phyloP scores from a whole-genome alignment of 2,888 invertebrate genomes.

The Perizoma affinitatum region DNA sequence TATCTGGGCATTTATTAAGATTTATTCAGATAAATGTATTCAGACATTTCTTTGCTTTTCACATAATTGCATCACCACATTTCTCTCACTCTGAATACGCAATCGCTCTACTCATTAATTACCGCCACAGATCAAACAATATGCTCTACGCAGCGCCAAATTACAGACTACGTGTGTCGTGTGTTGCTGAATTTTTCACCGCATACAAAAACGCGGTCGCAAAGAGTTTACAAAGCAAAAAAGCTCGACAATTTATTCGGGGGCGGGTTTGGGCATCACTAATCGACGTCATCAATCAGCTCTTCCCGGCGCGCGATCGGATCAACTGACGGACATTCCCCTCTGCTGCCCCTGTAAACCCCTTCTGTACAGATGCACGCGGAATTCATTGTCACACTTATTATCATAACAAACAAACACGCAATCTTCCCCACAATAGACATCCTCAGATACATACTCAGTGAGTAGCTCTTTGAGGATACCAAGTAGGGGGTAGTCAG shows the following conservation, averaged over 20 bases:
- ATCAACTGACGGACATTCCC: constrained; percentile 73
- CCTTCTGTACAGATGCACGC: constrained; percentile 34
- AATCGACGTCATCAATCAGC: constrained; percentile 84
- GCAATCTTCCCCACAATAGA: too few relatives aligned
- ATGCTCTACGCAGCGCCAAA: constrained; percentile 29
- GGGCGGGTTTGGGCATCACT: constrained; percentile 78
- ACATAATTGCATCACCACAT: neutral
- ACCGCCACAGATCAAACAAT: constrained; percentile 13
- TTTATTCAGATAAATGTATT: neutral
- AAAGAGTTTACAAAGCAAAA: constrained; percentile 72
- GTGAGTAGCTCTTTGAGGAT: too few relatives aligned
- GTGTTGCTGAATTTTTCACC: constrained; percentile 41
- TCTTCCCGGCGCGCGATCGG: constrained; percentile 67
- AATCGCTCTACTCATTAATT: constrained; percentile 22
- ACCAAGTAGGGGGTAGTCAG: too few relatives aligned
- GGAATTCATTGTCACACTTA: constrained; percentile 19
- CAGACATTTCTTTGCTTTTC: neutral
- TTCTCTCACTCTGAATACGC: neutral
- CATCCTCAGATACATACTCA: too few relatives aligned
- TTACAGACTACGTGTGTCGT: constrained; percentile 30
- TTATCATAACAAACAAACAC: neutral
- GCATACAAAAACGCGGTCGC: constrained; percentile 58
- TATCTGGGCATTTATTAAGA: neutral
- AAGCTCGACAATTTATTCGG: constrained; percentile 81
- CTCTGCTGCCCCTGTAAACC: constrained; percentile 43